These are phyloP conservation scores for Leptura quadrifasciata DNA, from an alignment of 2,888 invertebrate species.

Conservation along the genomic window DNA sequence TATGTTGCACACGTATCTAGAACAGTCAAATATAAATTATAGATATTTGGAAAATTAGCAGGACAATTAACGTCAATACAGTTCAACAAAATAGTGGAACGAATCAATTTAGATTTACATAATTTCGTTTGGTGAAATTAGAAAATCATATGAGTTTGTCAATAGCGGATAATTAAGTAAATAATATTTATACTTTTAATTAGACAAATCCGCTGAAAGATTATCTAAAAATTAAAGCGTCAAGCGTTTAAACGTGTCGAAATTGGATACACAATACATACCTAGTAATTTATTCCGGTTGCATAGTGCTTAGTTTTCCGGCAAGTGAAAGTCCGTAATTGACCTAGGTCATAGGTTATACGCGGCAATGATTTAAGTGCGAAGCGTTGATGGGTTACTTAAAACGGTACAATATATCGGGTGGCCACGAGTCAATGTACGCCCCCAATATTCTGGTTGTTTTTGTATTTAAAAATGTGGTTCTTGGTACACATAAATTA, in stretches of 20 bases:
- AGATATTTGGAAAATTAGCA: no score
- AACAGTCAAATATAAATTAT: no score
- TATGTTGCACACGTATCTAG: no score
- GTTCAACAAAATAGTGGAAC: no score
- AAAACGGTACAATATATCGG: background rate
- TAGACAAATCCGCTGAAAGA: slow-evolving; percentile 10
- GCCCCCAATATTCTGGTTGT: no score
- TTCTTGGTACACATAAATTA: no score
- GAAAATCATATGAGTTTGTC: slow-evolving; percentile 1
- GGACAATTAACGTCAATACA: no score
- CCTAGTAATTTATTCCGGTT: slow-evolving; percentile 15
- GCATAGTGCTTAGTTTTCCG: slow-evolving; percentile 23
- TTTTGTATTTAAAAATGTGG: no score
- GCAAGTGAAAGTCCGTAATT: slow-evolving; percentile 29
- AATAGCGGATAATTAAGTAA: slow-evolving; percentile 10
- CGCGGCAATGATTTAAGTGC: slow-evolving; percentile 7
- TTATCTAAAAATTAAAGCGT: background rate
- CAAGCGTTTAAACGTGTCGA: slow-evolving; percentile 12
- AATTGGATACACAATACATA: background rate
- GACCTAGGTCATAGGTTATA: slow-evolving; percentile 33
- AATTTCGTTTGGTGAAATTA: background rate
- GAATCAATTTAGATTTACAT: background rate
- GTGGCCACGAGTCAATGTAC: background rate
- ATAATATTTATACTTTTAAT: slow-evolving; percentile 19
- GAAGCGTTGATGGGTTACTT: background rate